Conservation (phyloP, 2,113 vertebrate genomes). For the Brachyhypopomus gauderio region DNA sequence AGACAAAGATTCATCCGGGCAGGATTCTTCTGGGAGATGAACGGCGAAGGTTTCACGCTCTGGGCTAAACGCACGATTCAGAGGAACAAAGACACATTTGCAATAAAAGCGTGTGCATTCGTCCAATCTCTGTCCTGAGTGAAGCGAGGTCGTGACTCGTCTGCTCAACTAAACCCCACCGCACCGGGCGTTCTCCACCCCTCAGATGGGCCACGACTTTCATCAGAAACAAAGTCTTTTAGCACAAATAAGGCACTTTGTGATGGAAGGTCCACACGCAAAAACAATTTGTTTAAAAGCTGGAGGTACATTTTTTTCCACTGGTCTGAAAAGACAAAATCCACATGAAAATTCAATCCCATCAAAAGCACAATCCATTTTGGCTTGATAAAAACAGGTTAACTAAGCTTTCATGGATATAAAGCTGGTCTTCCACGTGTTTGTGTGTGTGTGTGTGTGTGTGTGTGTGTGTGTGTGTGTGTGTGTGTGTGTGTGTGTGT, state of each 20-base stretch:
- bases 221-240: slow-evolving; percentile 58
- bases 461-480: not conserved
- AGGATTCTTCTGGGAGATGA: slow-evolving; percentile 48
- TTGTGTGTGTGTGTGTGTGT: not conserved
- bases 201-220: slow-evolving; percentile 51
- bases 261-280: slow-evolving; percentile 55
- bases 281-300: slow-evolving; percentile 50
- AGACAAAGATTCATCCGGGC: slow-evolving; percentile 29
- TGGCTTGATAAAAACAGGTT: slow-evolving; percentile 24
- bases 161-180: slow-evolving; percentile 72
- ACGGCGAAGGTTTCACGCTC: slow-evolving; percentile 48
- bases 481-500: no score
- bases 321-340: slow-evolving; percentile 19
- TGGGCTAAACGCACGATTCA: slow-evolving; percentile 55
- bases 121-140: slow-evolving; percentile 75
- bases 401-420: slow-evolving; percentile 7
- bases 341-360: slow-evolving; percentile 13
- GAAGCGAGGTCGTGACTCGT: slow-evolving; percentile 72
- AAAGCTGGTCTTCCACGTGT: not conserved
- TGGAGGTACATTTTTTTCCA: slow-evolving; percentile 21
- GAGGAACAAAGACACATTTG: slow-evolving; percentile 69
- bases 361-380: slow-evolving; percentile 22
- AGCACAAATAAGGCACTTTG: slow-evolving; percentile 55
- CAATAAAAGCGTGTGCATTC: slow-evolving; percentile 73
- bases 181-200: slow-evolving; percentile 54